Percentiles rank a stretch among this genome's conserved stretches.
Conservation (phyloP, 2,888 invertebrate species). For the Yponomeuta cagnagella region DNA sequence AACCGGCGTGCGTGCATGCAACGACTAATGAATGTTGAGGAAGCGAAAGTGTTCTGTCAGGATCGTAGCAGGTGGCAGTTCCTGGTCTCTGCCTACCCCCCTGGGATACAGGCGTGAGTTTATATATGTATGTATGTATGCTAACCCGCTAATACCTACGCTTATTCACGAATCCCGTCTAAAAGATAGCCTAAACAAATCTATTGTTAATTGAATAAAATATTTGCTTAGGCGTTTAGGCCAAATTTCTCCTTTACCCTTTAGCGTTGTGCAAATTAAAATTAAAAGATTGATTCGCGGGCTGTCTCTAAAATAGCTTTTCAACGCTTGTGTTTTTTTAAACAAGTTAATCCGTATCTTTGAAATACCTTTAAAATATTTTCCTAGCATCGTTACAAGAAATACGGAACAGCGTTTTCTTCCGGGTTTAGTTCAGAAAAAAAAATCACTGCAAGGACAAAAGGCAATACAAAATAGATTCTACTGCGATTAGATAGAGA, state of each 20-base stretch:
- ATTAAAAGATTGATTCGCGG: not conserved
- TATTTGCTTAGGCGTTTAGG: conserved; percentile 29
- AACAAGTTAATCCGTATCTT: not conserved
- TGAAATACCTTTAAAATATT: not conserved
- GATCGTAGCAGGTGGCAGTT: too few species aligned
- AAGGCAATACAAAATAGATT: not conserved
- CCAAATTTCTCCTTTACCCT: conserved; percentile 18
- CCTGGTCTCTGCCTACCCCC: too few species aligned
- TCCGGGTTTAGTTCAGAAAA: not conserved
- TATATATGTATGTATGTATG: too few species aligned
- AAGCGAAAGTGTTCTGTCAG: too few species aligned
- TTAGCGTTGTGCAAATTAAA: not conserved
- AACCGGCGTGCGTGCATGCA: too few species aligned
- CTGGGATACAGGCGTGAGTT: too few species aligned
- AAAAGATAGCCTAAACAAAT: conserved; percentile 18
- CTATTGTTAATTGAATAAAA: conserved; percentile 28
- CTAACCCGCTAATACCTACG: not conserved
- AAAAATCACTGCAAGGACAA: not conserved
- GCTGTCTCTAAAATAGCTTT: not conserved
- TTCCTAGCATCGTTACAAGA: not conserved
- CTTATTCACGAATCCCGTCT: not conserved
- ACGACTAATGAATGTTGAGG: too few species aligned
- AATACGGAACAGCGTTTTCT: not conserved
- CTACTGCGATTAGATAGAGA: not conserved
- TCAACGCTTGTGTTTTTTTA: not conserved